Conservation (phyloP, 1,140 invertebrate species). For the Varroa destructor region DNA sequence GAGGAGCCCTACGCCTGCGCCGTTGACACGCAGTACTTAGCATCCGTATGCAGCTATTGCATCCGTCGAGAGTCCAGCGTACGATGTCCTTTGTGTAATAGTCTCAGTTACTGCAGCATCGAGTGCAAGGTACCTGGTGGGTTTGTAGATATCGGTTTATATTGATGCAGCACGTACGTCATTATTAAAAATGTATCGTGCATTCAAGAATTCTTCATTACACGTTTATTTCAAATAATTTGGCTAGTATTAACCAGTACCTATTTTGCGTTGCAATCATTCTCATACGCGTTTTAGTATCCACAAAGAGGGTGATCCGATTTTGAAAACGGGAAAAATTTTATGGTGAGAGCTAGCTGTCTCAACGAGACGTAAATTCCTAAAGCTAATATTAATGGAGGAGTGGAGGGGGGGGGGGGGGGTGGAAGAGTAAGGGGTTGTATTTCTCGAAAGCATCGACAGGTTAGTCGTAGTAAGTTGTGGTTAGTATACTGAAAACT, state of each 20-base stretch:
- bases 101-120: slow-evolving; percentile 1
- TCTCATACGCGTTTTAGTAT: not conserved
- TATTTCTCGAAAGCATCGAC: no score
- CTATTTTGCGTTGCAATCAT: not conserved
- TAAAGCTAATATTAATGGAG: no score
- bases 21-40: not conserved
- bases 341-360: no score
- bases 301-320: not conserved
- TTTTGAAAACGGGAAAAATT: no score
- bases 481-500: no score
- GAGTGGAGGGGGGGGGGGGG: no score
- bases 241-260: not conserved
- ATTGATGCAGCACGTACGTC: no score
- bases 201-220: not conserved
- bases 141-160: no score
- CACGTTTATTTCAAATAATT: not conserved
- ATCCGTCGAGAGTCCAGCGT: not conserved
- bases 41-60: slow-evolving; percentile 16
- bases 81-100: not conserved
- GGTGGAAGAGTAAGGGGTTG: no score
- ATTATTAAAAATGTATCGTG: not conserved
- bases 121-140: slow-evolving; percentile 7
- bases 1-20: slow-evolving; percentile 8
- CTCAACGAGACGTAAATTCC: no score
- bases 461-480: no score